These are phyloP conservation scores for Lampris incognitus DNA, from an alignment of 2,113 vertebrate genomes.

Conservation along the genomic window DNA sequence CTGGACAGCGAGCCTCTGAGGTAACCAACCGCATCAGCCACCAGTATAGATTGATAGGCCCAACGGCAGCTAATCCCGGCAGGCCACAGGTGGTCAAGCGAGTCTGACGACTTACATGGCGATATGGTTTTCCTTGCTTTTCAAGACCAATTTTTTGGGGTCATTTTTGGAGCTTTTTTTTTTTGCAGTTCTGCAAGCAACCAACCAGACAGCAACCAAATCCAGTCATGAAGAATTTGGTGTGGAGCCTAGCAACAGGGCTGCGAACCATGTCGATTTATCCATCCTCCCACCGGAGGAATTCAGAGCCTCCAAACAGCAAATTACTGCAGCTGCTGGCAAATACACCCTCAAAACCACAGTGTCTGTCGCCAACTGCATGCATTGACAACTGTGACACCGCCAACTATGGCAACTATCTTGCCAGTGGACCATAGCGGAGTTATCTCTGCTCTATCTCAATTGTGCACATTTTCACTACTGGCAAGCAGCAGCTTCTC, in stretches of 20 bases:
- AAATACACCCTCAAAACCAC: constrained; percentile 52
- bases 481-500: constrained; percentile 28
- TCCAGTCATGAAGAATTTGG: constrained; percentile 37
- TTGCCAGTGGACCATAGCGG: constrained; percentile 24
- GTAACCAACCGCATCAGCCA: constrained; percentile 25
- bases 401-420: constrained; percentile 29
- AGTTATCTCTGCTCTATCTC: constrained; percentile 59
- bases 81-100: constrained; percentile 7
- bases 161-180: neutral
- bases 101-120: neutral
- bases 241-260: constrained; percentile 62
- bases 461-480: constrained; percentile 25
- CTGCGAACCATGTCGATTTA: constrained; percentile 50
- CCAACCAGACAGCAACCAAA: constrained; percentile 13
- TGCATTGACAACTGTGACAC: constrained; percentile 71
- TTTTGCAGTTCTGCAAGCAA: constrained; percentile 13
- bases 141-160: neutral
- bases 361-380: constrained; percentile 67
- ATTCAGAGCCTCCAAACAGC: constrained; percentile 68
- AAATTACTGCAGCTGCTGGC: constrained; percentile 77
- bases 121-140: neutral
- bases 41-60: neutral
- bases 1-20: constrained; percentile 13
- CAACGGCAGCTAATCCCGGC: neutral
- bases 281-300: constrained; percentile 71